Evolutionary conservation across 1,140 invertebrate species (phyloP).

Genomic region (Heliconius congener): DNA sequence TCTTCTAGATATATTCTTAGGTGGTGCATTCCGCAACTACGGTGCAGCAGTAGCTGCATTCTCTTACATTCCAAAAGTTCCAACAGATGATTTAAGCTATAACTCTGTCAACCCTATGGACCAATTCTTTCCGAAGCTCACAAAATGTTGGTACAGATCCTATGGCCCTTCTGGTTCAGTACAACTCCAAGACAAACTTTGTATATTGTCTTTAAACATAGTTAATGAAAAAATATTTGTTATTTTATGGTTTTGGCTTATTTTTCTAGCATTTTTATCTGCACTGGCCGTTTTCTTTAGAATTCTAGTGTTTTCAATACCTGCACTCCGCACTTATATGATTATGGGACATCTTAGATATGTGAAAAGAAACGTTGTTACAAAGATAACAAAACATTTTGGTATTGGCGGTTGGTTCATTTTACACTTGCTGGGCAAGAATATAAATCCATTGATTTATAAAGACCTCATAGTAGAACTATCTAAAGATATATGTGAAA

Average conservation of each 20-base stretch:
- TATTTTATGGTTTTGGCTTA: constrained; percentile 91
- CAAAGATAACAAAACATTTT: constrained; percentile 81
- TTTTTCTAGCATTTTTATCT: constrained; percentile 85
- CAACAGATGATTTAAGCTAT: constrained; percentile 50
- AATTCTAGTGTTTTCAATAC: constrained; percentile 75
- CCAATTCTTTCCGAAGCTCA: constrained; percentile 87
- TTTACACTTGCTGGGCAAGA: constrained; percentile 83
- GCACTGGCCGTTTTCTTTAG: constrained; percentile 85
- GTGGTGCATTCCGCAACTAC: constrained; percentile 87
- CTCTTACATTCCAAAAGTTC: constrained; percentile 61
- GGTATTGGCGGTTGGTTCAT: constrained; percentile 87
- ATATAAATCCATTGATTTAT: constrained; percentile 84
- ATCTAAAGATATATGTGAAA: constrained; percentile 64
- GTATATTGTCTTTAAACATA: constrained; percentile 88
- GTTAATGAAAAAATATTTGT: constrained; percentile 91
- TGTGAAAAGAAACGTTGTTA: constrained; percentile 75
- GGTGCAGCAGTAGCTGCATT: constrained; percentile 83
- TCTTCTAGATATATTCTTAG: constrained; percentile 88
- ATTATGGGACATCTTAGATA: constrained; percentile 81
- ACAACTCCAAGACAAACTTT: constrained; percentile 85
- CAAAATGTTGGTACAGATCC: constrained; percentile 88
- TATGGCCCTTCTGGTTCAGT: constrained; percentile 84
- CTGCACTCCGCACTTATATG: constrained; percentile 80
- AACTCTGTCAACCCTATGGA: constrained; percentile 81
- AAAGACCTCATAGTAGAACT: constrained; percentile 81